Conservation (phyloP, 2,888 invertebrate species). For the Helobdella robusta region DNA sequence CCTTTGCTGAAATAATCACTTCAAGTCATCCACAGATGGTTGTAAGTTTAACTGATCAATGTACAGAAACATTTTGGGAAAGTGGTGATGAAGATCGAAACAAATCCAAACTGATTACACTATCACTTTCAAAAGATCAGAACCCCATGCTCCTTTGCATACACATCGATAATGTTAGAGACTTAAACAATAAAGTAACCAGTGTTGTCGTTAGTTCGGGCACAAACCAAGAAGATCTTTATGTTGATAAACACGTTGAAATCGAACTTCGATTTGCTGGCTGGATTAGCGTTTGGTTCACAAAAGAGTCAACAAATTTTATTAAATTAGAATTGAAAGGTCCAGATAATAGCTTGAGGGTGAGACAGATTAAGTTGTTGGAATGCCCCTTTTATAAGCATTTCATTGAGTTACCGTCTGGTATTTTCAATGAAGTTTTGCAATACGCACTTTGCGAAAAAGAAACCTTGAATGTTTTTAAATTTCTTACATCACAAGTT, state of each 20-base stretch:
- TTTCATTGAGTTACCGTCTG: conserved; percentile 47
- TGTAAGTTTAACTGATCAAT: conserved; percentile 79
- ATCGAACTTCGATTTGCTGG: conserved; percentile 74
- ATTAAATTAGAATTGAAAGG: conserved; percentile 53
- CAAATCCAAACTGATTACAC: conserved; percentile 63
- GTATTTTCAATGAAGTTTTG: conserved; percentile 54
- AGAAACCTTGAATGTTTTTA: conserved; percentile 81
- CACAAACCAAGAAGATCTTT: conserved; percentile 68
- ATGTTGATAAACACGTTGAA: conserved; percentile 66
- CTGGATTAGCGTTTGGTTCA: conserved; percentile 79
- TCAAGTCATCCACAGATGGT: conserved; percentile 90
- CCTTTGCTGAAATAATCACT: conserved; percentile 67
- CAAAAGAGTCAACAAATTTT: conserved; percentile 49
- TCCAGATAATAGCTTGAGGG: conserved; percentile 76
- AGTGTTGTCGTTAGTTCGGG: conserved; percentile 76
- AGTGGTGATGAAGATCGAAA: conserved; percentile 89
- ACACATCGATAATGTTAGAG: conserved; percentile 87
- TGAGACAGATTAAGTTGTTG: conserved; percentile 62
- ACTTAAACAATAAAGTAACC: conserved; percentile 76
- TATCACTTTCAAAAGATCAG: conserved; percentile 59
- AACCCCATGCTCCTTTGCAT: conserved; percentile 69
- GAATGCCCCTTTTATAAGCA: conserved; percentile 37
- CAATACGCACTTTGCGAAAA: conserved; percentile 79
- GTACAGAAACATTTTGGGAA: conserved; percentile 98
- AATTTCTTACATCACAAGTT: conserved; percentile 80